Evolutionary conservation across 2,888 invertebrate genomes (phyloP), one percentile per base, ranked within the genome.

Genomic region (Micropterix aruncella): DNA sequence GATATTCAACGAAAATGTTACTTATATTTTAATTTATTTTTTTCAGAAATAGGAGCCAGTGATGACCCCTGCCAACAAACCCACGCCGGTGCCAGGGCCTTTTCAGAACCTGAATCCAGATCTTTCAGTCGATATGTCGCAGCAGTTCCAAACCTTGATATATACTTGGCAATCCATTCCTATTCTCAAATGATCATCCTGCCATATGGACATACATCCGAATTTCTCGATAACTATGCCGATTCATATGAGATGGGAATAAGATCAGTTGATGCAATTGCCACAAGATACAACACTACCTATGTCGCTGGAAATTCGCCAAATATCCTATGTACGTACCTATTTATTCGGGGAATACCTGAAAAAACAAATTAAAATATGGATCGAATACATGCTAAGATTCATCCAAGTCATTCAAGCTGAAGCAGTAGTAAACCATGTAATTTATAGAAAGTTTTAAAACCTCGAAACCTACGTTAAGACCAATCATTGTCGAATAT

Each of bases 91-190:
- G 46, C 56, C 2, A 39, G 48, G 15, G 56, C 63, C 3, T 65
- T 65, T 51, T 69, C 68, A 1, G 70, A 70, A 50, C 53, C 55
- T 1, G 70, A 70, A 52, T 60, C 61, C 1, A 46, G 46, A 37
- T 49, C 54, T 3, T 45, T 58, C 9, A 50, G 53, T 1, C 44
- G 50, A 3, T 60, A 52, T 51, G 52, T 59, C 14, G 41, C 14
- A 16, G 18, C 43, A 2, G 40, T 48, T 18, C 61, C 63, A 3
- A 50, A 55, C 1, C 48, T 70, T 1, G 58, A 69, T 0, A 66
- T 73, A 44, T 78, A 75, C 52, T 55, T 76, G 2, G 66, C 72
- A 1, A 64, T 76, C 47, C 79, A 79, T 55, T 74, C 76, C 0
- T 78, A 65, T 53, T 66, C 73, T 1, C 77, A 78, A 48, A 55